A percentile compares a stretch with the other conserved stretches of the same genome.
Evolutionary conservation across 1,140 invertebrate species (phyloP).

Genomic region (Drosophila suzukii): DNA sequence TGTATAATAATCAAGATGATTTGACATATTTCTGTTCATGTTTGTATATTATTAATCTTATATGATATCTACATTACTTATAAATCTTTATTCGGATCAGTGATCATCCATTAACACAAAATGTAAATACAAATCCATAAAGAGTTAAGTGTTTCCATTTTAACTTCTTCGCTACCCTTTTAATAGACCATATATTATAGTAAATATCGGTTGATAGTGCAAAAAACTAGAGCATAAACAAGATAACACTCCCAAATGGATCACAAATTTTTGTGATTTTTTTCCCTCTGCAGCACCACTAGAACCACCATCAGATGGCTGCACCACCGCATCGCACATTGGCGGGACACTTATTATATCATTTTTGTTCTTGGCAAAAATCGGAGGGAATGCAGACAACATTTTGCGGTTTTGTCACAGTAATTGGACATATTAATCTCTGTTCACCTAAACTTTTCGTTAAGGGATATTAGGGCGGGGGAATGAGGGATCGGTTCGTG

Average conservation of each 20-base stretch:
- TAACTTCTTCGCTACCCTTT: too few species aligned
- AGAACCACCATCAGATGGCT: slow-evolving; percentile 21
- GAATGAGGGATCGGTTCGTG: slow-evolving; percentile 12
- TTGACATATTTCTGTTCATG: too few species aligned
- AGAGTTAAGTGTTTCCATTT: too few species aligned
- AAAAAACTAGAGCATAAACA: background rate
- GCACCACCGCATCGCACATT: slow-evolving; percentile 39
- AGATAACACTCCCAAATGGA: background rate
- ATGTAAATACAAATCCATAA: too few species aligned
- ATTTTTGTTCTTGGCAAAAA: slow-evolving; percentile 62
- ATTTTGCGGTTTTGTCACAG: slow-evolving; percentile 84
- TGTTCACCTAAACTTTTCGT: slow-evolving; percentile 70
- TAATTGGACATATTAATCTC: slow-evolving; percentile 85
- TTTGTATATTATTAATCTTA: too few species aligned
- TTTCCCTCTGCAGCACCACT: slow-evolving; percentile 6
- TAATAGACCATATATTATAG: too few species aligned
- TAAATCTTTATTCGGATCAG: too few species aligned
- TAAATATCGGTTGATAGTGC: background rate
- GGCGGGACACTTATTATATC: slow-evolving; percentile 70
- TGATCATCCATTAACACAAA: too few species aligned
- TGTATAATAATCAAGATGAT: too few species aligned
- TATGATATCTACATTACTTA: too few species aligned
- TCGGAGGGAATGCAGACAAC: slow-evolving; percentile 70
- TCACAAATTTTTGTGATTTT: background rate
- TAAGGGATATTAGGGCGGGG: slow-evolving; percentile 13